A percentile compares a stretch with the other conserved stretches of the same genome.
phyloP scores from a whole-genome alignment of 2,888 invertebrate species.

The Rhorus exstirpatorius region DNA sequence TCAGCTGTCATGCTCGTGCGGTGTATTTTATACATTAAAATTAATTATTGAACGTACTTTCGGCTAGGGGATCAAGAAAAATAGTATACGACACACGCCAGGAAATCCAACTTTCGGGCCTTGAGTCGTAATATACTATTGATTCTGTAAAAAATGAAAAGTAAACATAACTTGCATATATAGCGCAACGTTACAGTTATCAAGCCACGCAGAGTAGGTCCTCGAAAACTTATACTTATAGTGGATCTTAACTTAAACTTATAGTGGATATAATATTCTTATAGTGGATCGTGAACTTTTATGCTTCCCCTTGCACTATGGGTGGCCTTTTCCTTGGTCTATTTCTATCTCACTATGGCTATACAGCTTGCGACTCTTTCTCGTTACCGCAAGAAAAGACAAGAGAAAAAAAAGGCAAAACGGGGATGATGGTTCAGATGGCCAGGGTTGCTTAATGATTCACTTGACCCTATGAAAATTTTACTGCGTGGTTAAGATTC shows the following conservation, averaged over 20 bases:
- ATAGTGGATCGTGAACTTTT: too few species aligned
- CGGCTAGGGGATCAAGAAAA: too few species aligned
- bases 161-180: not conserved
- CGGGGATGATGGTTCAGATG: constrained; percentile 1
- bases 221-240: constrained; percentile 54
- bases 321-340: constrained; percentile 47
- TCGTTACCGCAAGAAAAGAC: constrained; percentile 9
- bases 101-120: too few species aligned
- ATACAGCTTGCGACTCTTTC: not conserved
- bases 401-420: constrained; percentile 15
- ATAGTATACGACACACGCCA: too few species aligned
- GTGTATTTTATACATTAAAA: too few species aligned
- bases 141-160: not conserved
- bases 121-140: too few species aligned
- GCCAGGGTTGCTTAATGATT: constrained; percentile 12
- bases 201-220: constrained; percentile 51
- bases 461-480: constrained; percentile 18
- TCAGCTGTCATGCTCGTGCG: too few species aligned
- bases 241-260: too few species aligned
- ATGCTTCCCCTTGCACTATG: constrained; percentile 36
- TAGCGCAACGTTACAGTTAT: constrained; percentile 45
- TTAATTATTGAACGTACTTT: too few species aligned
- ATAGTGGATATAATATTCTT: too few species aligned
- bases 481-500: not conserved
- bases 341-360: constrained; percentile 21